Percentiles rank a stretch among this genome's conserved stretches.
These are phyloP conservation scores for Acutogordius australiensis DNA, from an alignment of 2,888 invertebrate genomes.

Conservation along the genomic window DNA sequence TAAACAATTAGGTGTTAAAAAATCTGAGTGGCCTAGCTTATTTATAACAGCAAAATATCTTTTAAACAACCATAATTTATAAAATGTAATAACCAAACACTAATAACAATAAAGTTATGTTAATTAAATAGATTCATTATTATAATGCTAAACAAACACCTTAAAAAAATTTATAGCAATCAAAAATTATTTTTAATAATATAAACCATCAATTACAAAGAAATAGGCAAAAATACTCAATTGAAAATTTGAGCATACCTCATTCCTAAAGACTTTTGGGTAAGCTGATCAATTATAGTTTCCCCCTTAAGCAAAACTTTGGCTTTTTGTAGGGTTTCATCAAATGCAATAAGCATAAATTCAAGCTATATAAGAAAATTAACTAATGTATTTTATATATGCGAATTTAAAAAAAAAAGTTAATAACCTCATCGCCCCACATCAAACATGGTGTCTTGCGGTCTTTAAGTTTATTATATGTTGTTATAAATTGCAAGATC, in stretches of 20 bases:
- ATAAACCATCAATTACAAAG: no score
- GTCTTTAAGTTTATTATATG: conserved; percentile 56
- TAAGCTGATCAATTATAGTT: conserved; percentile 42
- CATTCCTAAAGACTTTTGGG: conserved; percentile 34
- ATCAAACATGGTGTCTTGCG: conserved; percentile 58
- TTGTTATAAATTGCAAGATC: conserved; percentile 69
- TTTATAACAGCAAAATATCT: no score
- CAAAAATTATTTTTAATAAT: no score
- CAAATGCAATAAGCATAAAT: conserved; percentile 75
- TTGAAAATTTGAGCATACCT: no score
- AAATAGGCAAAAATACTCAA: no score
- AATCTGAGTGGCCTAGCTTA: no score
- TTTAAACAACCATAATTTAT: no score
- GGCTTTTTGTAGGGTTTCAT: conserved; percentile 49
- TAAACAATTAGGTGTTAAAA: no score
- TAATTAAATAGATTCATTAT: not conserved
- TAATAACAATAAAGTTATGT: not conserved
- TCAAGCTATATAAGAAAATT: conserved; percentile 27
- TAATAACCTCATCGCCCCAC: conserved; percentile 95
- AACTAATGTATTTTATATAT: not conserved
- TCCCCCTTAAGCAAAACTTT: conserved; percentile 49
- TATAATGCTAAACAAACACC: not conserved
- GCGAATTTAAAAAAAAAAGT: no score
- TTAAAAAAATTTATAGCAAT: no score
- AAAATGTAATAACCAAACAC: no score